Evolutionary conservation across 2,113 vertebrate species (phyloP), one percentile per base, ranked within the genome.

Genomic region (Pelobates fuscus): DNA sequence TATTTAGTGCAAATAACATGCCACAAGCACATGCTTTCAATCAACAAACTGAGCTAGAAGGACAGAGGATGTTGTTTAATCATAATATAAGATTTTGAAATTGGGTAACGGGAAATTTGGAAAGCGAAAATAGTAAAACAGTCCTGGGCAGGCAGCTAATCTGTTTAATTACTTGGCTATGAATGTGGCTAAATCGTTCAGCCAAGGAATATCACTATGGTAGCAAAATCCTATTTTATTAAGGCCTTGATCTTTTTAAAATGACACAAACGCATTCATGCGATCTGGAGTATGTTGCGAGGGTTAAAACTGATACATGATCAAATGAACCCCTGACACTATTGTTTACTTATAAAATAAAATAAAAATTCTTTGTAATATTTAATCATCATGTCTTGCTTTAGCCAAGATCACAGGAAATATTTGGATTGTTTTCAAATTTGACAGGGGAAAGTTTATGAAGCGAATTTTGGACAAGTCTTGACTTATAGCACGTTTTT

Each of bases 131-230:
- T 63, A 63, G 10, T 37, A 7, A 63, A 37, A 63, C 18, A 37
- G 11, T 20, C 60, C 29, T 10, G 30, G 29, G 29, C 7, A 61
- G 26, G 58, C 60, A 63, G 29, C 60, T 63, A 63, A 63, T 63
- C 60, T 63, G 60, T 63, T 63, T 37, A 63, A 63, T 63, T n/a
- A 63, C 30, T 63, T 63, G 60, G 60, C 27, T 20, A 37, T 37
- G 29, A 14, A 11, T 21, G 18, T 21, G n/a, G 27, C 27, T 37
- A 14, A 18, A 30, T 8, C 29, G n/a, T 37, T 63, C 29, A 63
- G 27, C 60, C 60, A 63, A 37, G 37, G 60, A 63, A 37, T 29
- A 63, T 37, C 29, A 21, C 60, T n/a, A 37, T 63, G 60, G 58
- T 18, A 63, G 60, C 60, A 63, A 63, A 37, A 63, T 63, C 29